Conservation (phyloP, 2,888 invertebrate species). For the Muscina levida region DNA sequence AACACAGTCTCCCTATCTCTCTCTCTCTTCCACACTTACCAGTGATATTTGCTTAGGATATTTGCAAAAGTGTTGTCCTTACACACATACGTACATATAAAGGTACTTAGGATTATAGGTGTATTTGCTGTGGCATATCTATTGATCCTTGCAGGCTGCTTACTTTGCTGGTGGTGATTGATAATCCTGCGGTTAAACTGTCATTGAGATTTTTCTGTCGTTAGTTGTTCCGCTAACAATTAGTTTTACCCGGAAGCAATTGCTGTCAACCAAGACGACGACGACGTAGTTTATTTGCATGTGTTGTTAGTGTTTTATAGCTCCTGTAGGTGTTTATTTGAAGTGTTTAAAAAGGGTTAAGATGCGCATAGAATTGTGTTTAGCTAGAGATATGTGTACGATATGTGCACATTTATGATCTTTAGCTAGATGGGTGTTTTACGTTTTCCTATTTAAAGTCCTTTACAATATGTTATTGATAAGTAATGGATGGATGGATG, state of each 20-base stretch:
- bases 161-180: slow-evolving; percentile 9
- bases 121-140: slow-evolving; percentile 45
- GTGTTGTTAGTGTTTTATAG: slow-evolving; percentile 38
- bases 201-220: slow-evolving; percentile 74
- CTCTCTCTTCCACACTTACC: too few species aligned
- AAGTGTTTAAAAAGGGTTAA: slow-evolving; percentile 36
- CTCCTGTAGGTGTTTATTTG: slow-evolving; percentile 28
- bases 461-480: slow-evolving; percentile 19
- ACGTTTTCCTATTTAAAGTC: slow-evolving; percentile 8
- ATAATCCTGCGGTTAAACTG: slow-evolving; percentile 79
- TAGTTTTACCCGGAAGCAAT: slow-evolving; percentile 40
- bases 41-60: slow-evolving; percentile 44
- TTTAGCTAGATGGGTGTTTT: slow-evolving; percentile 1
- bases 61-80: slow-evolving; percentile 18
- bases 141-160: slow-evolving; percentile 37
- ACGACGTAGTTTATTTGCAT: slow-evolving; percentile 14
- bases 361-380: background rate
- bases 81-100: background rate
- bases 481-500: slow-evolving; percentile 11
- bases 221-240: slow-evolving; percentile 32
- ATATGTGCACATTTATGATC: too few species aligned
- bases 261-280: background rate
- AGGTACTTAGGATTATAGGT: slow-evolving; percentile 38
- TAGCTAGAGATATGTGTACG: background rate
- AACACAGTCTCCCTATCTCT: background rate